Evolutionary conservation across 2,113 vertebrate genomes (phyloP).

Genomic region (Okapia johnstoni): DNA sequence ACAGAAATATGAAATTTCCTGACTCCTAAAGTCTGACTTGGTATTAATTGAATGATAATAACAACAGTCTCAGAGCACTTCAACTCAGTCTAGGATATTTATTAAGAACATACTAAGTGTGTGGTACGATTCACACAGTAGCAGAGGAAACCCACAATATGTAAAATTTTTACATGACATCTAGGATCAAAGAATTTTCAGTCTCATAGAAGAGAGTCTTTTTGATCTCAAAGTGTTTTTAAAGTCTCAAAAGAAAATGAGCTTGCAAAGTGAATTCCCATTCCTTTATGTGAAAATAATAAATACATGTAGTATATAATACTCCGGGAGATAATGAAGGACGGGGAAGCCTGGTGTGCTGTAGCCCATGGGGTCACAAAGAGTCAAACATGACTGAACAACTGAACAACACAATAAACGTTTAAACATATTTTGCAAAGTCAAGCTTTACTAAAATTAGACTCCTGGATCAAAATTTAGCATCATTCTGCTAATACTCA

Average conservation of each 20-base stretch:
- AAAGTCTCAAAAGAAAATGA: background rate
- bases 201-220: background rate
- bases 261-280: background rate
- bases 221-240: background rate
- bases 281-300: background rate
- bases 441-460: background rate
- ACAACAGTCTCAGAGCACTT: background rate
- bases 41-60: background rate
- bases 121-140: background rate
- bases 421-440: background rate
- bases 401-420: background rate
- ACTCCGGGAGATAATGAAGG: background rate
- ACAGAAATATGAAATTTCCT: background rate
- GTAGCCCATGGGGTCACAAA: background rate
- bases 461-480: background rate
- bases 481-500: background rate
- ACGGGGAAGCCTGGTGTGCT: background rate
- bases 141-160: background rate
- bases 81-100: background rate
- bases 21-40: background rate
- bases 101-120: background rate
- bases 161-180: background rate
- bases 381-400: background rate
- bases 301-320: background rate
- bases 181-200: background rate